Evolutionary conservation across 2,888 invertebrate species (phyloP), one percentile per base, ranked within the genome.

Genomic region (Chaetogeoica ovagalla): DNA sequence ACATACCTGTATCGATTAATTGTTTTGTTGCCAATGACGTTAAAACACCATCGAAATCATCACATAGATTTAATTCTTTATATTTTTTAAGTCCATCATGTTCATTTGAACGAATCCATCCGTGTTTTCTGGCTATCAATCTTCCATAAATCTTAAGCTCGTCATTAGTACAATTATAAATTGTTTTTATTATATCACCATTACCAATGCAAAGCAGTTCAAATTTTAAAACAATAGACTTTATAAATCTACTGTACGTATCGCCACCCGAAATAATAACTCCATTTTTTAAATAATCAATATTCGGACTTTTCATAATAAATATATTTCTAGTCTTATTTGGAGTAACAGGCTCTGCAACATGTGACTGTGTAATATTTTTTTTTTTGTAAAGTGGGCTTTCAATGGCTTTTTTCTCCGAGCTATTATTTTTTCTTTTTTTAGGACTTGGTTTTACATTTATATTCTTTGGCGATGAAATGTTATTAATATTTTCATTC

Each of bases 91-190:
- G 39, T 4, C 77, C 70, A 79, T 79, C 62, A 39, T 62, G 55
- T 17, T 15, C 62, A 70, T 70, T 37, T 17, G 0, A 13, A 52
- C 79, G 69, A 70, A 79, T 79, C 79, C 79, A 79, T 15, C 63
- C 70, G 63, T 79, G 79, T 79, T 79, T 79, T 57, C 79, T 71
- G n/a, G 70, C 17, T n/a, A 79, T 30, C n/a, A 79, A 55, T 63
- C 79, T 70, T 9, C 79, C 79, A 63, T 57, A 79, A 48, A 79
- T 62, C 55, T 79, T 79, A 23, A 79, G 55, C 43, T 79, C 79
- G 7, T 79, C 79, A 63, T 70, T 19, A 55, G 55, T 39, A 70
- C 23, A 70, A 55, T 30, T 15, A 19, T 62, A 39, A 55, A 79
- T 23, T 23, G 8, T 70, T 17, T 3, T 30, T n/a, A 62, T 43